These are phyloP conservation scores for Alethe castanea DNA, from an alignment of 2,113 vertebrate genomes.

Conservation along the genomic window DNA sequence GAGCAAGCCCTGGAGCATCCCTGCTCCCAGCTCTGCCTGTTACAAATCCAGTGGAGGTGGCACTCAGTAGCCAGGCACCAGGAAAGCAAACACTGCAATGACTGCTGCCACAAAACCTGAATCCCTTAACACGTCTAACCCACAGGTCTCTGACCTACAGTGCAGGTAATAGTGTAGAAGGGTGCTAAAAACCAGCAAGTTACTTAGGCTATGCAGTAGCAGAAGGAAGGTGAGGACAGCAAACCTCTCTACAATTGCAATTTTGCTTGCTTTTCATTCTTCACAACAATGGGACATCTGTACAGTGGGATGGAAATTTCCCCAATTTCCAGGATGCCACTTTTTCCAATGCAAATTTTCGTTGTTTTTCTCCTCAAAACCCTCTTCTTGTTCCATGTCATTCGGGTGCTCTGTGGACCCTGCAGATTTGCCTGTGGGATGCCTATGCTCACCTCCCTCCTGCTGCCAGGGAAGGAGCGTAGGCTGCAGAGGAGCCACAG, in stretches of 20 bases:
- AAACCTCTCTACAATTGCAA: not conserved
- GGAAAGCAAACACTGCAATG: not conserved
- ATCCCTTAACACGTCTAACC: not conserved
- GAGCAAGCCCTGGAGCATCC: not conserved
- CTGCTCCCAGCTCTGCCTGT: not conserved
- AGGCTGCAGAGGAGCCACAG: not conserved
- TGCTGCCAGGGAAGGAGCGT: rapidly evolving
- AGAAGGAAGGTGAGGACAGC: not conserved
- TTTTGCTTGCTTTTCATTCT: not conserved
- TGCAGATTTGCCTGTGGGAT: rapidly evolving
- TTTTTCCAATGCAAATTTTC: not conserved
- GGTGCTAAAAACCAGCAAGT: not conserved
- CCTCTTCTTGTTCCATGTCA: not conserved
- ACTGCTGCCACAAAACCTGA: not conserved
- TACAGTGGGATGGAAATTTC: not conserved
- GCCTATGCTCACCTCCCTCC: rapidly evolving
- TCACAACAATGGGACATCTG: not conserved
- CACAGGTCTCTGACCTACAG: not conserved
- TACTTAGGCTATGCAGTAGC: not conserved
- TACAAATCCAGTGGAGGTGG: rapidly evolving
- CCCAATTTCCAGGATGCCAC: not conserved
- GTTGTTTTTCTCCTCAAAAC: not conserved
- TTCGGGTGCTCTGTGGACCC: rapidly evolving
- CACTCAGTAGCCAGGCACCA: not conserved
- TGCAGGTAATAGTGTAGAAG: not conserved